A percentile compares a stretch with the other conserved stretches of the same genome.
Evolutionary conservation across 2,113 vertebrate genomes (phyloP).

Genomic region (Hemibagrus wyckioides): DNA sequence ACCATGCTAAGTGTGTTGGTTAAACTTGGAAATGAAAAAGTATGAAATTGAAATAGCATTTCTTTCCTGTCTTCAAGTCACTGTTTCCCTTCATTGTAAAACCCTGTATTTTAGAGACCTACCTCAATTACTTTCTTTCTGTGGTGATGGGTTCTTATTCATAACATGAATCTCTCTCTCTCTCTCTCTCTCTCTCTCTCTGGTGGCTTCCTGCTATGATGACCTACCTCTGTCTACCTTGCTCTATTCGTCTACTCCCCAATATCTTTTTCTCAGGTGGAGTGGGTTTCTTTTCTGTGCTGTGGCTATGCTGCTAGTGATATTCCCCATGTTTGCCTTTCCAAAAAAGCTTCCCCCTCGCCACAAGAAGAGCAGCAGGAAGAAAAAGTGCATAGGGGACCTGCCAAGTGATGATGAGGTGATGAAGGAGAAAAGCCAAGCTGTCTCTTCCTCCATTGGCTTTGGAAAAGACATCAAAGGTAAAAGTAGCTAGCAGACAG

Average conservation of each 20-base stretch:
- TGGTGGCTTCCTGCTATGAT: neutral
- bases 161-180: neutral
- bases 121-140: neutral
- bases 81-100: neutral
- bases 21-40: neutral
- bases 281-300: constrained; percentile 97
- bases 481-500: constrained; percentile 36
- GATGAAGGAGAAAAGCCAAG: constrained; percentile 87
- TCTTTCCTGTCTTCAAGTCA: too few species aligned
- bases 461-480: constrained; percentile 95
- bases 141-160: neutral
- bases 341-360: constrained; percentile 97
- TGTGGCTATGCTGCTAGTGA: constrained; percentile 94
- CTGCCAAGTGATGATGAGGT: constrained; percentile 87
- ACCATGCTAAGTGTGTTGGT: neutral
- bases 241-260: neutral
- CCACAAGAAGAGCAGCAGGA: constrained; percentile 92
- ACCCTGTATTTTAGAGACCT: neutral
- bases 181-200: neutral
- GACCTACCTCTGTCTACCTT: neutral
- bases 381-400: constrained; percentile 79
- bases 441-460: constrained; percentile 87
- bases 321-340: constrained; percentile 99
- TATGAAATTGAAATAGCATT: neutral
- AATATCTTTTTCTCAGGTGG: constrained; percentile 79